A percentile compares a stretch with the other conserved stretches of the same genome.
These are phyloP conservation scores for Centroberyx gerrardi DNA, from an alignment of 2,797 vertebrate species.

Conservation along the genomic window DNA sequence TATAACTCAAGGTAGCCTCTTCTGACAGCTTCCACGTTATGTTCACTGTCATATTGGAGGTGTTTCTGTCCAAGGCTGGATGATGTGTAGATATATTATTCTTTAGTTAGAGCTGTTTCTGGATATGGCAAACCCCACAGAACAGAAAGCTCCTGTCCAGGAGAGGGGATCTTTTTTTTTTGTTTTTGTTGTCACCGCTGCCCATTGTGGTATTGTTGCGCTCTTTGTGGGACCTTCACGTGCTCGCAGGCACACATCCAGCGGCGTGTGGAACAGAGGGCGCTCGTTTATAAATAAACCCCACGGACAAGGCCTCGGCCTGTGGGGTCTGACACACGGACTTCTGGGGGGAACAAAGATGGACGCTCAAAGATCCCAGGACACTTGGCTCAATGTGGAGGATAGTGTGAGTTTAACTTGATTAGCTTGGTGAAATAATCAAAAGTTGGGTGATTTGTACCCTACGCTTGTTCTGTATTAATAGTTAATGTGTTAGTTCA, in stretches of 20 bases:
- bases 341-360: conserved; percentile 61
- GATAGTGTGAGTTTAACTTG: conserved; percentile 54
- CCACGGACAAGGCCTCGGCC: conserved; percentile 33
- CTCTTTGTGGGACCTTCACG: conserved; percentile 78
- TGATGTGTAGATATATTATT: conserved; percentile 31
- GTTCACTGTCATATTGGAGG: conserved; percentile 19
- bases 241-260: conserved; percentile 60
- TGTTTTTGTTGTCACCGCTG: conserved; percentile 52
- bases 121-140: conserved; percentile 66
- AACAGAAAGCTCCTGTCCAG: conserved; percentile 42
- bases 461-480: neutral
- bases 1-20: neutral
- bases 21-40: conserved; percentile 51
- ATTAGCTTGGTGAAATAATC: neutral
- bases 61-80: conserved; percentile 53
- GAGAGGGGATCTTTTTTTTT: conserved; percentile 34
- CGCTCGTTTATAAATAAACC: conserved; percentile 78
- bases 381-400: conserved; percentile 28
- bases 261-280: conserved; percentile 58
- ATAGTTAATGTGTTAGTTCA: neutral
- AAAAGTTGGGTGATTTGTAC: neutral
- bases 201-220: conserved; percentile 75
- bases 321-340: conserved; percentile 32
- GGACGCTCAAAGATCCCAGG: conserved; percentile 58
- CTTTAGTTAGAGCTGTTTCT: conserved; percentile 73